These are phyloP conservation scores for Drosophila austrosaltans DNA, from an alignment of 2,888 invertebrate species.

Conservation along the genomic window DNA sequence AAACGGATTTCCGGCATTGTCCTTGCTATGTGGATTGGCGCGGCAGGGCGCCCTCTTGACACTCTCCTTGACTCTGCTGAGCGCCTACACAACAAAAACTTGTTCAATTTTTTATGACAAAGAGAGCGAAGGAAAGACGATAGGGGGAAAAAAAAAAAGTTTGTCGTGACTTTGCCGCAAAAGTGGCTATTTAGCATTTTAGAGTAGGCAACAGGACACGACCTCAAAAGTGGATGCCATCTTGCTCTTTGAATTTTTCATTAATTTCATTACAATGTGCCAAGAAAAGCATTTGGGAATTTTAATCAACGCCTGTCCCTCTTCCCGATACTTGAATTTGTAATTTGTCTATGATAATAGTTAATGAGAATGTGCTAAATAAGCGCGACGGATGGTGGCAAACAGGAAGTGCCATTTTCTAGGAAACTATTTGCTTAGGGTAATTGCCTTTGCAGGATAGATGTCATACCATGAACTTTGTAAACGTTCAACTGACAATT, in stretches of 20 bases:
- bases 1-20: constrained; percentile 80
- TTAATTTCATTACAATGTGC: constrained; percentile 63
- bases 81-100: constrained; percentile 48
- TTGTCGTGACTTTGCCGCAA: constrained; percentile 62
- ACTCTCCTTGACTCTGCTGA: constrained; percentile 63
- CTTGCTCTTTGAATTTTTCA: constrained; percentile 61
- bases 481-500: background rate
- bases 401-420: background rate
- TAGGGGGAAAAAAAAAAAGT: constrained; percentile 30
- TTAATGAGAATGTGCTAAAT: constrained; percentile 46
- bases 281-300: constrained; percentile 42
- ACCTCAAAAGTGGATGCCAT: constrained; percentile 31
- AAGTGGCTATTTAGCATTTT: constrained; percentile 81
- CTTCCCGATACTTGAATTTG: constrained; percentile 5
- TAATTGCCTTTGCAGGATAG: background rate
- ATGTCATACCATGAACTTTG: background rate
- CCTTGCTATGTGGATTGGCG: constrained; percentile 58
- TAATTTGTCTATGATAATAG: constrained; percentile 56
- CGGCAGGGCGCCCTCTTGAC: constrained; percentile 41
- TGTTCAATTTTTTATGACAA: constrained; percentile 75
- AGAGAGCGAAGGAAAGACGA: constrained; percentile 23
- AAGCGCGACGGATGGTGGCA: background rate
- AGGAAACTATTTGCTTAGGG: constrained; percentile 2
- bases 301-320: constrained; percentile 53
- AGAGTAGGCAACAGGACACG: constrained; percentile 59